These are phyloP conservation scores for Lamproptera curius DNA, from an alignment of 2,888 invertebrate species.

Conservation along the genomic window DNA sequence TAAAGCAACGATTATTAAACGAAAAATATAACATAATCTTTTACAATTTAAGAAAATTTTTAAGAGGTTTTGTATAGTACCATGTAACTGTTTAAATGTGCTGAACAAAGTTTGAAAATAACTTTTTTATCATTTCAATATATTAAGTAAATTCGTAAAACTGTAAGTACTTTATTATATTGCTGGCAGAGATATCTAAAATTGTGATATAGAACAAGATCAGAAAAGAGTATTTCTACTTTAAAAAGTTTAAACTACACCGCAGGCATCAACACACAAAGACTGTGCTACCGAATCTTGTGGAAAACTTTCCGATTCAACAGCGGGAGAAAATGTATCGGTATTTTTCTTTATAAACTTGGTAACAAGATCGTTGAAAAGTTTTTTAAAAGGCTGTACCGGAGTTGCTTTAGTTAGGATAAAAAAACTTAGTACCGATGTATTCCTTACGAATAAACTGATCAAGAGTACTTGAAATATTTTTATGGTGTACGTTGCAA, in stretches of 20 bases:
- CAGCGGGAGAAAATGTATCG: constrained; percentile 37
- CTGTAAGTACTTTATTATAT: too few relatives aligned
- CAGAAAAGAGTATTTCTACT: constrained; percentile 9
- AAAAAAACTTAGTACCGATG: constrained; percentile 11
- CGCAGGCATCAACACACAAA: constrained; percentile 19
- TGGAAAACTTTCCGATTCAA: constrained; percentile 28
- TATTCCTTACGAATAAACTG: too few relatives aligned
- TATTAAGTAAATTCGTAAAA: too few relatives aligned
- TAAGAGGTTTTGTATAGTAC: too few relatives aligned
- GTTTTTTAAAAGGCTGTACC: constrained; percentile 48
- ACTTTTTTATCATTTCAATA: neutral
- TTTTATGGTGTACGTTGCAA: too few relatives aligned
- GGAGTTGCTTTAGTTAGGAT: constrained; percentile 29
- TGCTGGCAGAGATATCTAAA: neutral
- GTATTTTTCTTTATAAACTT: constrained; percentile 47
- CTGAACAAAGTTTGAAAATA: too few relatives aligned
- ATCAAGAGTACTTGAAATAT: too few relatives aligned
- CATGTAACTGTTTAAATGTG: too few relatives aligned
- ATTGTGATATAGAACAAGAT: neutral
- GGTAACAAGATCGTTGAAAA: constrained; percentile 41
- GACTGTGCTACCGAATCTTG: constrained; percentile 26
- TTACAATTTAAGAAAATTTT: too few relatives aligned
- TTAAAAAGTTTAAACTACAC: constrained; percentile 14
- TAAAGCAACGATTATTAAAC: too few relatives aligned
- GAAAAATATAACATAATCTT: too few relatives aligned